Conservation (phyloP, 2,113 vertebrate genomes). For the Mobula hypostoma region DNA sequence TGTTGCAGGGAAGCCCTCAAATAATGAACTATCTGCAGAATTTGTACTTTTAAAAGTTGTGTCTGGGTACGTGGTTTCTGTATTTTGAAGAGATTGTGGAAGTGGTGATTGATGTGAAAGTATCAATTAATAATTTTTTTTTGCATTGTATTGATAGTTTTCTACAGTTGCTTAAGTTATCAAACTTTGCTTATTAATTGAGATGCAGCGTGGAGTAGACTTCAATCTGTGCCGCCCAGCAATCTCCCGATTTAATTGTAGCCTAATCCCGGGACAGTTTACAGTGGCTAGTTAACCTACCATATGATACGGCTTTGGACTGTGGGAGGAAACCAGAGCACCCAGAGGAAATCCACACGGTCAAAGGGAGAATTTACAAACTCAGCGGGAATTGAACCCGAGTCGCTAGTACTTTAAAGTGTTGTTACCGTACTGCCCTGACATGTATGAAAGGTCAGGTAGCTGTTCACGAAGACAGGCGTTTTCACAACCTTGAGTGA, state of each 20-base stretch:
- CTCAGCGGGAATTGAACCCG: no score
- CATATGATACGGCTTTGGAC: no score
- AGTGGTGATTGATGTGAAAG: not conserved
- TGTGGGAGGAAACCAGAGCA: no score
- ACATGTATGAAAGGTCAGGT: not conserved
- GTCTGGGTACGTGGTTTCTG: not conserved
- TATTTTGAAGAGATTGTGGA: not conserved
- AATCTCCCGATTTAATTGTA: no score
- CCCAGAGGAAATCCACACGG: no score
- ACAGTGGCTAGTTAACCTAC: no score
- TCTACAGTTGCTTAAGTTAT: not conserved
- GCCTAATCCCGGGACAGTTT: no score
- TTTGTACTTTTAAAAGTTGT: not conserved
- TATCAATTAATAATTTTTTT: not conserved
- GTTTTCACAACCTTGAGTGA: not conserved
- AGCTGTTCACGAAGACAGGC: not conserved
- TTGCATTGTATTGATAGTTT: not conserved
- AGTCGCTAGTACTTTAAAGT: no score
- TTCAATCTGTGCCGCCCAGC: no score
- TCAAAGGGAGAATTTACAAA: no score
- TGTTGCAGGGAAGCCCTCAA: not conserved
- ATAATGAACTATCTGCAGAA: not conserved
- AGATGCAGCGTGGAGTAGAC: no score
- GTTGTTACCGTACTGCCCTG: no score
- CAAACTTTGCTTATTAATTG: not conserved